Percentiles rank a stretch among this genome's conserved stretches.
Conservation (phyloP, 2,113 vertebrate genomes). For the Apaloderma vittatum region DNA sequence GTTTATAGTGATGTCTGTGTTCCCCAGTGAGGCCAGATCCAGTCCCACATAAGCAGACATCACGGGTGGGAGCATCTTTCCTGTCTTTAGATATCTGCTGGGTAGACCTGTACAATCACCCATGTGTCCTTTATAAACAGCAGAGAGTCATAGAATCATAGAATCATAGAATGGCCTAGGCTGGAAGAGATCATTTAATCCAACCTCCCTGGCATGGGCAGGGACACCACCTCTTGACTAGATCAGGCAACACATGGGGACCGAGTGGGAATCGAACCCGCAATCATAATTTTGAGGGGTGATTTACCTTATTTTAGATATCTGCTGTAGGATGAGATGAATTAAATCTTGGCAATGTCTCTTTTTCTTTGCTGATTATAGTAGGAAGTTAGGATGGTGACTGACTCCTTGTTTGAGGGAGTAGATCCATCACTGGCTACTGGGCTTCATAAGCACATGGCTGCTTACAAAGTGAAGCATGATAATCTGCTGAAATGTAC, state of each 20-base stretch:
- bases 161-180: no score
- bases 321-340: neutral
- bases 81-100: neutral
- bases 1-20: neutral
- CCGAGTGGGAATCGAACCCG: no score
- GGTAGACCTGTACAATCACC: neutral
- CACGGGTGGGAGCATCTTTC: accelerated
- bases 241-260: no score
- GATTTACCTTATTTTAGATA: neutral
- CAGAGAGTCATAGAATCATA: no score
- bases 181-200: no score
- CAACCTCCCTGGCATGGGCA: no score
- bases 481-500: neutral
- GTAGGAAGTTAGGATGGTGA: neutral
- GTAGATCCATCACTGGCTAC: neutral
- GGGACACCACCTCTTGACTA: no score
- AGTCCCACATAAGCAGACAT: neutral
- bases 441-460: neutral
- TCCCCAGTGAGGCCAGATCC: neutral
- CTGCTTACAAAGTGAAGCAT: neutral
- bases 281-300: neutral
- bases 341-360: neutral
- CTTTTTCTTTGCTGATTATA: neutral
- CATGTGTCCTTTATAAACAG: neutral
- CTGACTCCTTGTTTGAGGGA: neutral